These are phyloP conservation scores for Phylloscopus trochilus DNA, from an alignment of 2,113 vertebrate genomes.

Conservation along the genomic window DNA sequence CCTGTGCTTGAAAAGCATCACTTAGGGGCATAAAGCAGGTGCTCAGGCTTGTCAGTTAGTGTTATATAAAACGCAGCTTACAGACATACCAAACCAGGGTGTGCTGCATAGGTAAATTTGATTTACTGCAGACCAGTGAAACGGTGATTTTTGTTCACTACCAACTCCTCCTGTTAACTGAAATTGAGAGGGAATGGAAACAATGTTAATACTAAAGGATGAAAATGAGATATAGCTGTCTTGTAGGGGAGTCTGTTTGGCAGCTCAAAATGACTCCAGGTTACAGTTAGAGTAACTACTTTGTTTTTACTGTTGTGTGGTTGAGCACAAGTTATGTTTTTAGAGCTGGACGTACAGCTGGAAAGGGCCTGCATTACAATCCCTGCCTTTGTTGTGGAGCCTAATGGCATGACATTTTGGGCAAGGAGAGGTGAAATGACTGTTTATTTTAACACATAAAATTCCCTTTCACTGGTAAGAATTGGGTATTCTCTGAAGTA, in stretches of 20 bases:
- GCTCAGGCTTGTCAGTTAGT: not conserved
- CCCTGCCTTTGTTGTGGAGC: not conserved
- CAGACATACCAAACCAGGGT: not conserved
- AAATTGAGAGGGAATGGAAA: not conserved
- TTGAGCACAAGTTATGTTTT: not conserved
- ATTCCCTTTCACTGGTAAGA: not conserved
- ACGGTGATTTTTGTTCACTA: not conserved
- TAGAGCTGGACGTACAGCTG: not conserved
- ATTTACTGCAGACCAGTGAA: not conserved
- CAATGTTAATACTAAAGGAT: not conserved
- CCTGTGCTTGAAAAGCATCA: not conserved
- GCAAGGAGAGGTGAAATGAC: not conserved
- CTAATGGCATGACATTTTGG: not conserved
- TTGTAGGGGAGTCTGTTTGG: not conserved
- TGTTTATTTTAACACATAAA: not conserved
- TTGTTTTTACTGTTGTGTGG: not conserved
- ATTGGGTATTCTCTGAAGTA: not conserved
- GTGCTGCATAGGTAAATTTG: not conserved
- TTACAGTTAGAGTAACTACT: not conserved
- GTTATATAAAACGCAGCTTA: not conserved
- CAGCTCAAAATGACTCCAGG: not conserved
- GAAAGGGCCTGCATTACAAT: not conserved
- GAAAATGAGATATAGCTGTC: not conserved
- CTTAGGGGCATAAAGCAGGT: constrained; percentile 26
- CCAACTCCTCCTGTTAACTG: not conserved